A percentile compares a stretch with the other conserved stretches of the same genome.
These are phyloP conservation scores for Strigamia crassipes DNA, from an alignment of 2,888 invertebrate species.

Conservation along the genomic window DNA sequence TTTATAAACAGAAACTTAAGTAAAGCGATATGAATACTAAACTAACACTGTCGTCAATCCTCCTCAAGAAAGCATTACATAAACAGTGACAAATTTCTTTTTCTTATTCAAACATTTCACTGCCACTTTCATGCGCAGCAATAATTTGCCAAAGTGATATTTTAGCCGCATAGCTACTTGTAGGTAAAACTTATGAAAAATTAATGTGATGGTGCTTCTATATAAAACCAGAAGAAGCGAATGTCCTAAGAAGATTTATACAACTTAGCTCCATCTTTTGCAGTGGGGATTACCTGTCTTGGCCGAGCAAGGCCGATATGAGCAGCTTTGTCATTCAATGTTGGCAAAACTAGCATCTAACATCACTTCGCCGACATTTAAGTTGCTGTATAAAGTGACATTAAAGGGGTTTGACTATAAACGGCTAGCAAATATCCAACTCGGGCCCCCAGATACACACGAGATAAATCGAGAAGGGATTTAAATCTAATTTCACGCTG, in stretches of 20 bases:
- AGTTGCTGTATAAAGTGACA: neutral
- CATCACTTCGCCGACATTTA: neutral
- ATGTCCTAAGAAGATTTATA: neutral
- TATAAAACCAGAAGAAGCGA: neutral
- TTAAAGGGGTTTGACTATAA: neutral
- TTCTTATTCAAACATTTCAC: neutral
- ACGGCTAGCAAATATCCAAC: neutral
- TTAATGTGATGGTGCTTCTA: neutral
- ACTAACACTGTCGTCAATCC: neutral
- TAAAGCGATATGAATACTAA: no score
- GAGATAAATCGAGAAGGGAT: neutral
- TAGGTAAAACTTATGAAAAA: neutral
- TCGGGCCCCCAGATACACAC: neutral
- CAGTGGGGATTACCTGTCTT: neutral
- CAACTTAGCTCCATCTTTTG: no score
- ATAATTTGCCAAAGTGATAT: neutral
- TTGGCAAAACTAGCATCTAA: neutral
- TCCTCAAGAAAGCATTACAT: neutral
- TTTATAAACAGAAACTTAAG: no score
- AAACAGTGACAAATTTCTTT: neutral
- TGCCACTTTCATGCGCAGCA: neutral
- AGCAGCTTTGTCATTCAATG: no score
- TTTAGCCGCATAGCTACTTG: neutral
- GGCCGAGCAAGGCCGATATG: neutral
- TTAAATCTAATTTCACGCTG: neutral